Percentiles rank a stretch among this genome's conserved stretches.
Conservation (phyloP, 2,888 invertebrate species). For the Athalia rosae region DNA sequence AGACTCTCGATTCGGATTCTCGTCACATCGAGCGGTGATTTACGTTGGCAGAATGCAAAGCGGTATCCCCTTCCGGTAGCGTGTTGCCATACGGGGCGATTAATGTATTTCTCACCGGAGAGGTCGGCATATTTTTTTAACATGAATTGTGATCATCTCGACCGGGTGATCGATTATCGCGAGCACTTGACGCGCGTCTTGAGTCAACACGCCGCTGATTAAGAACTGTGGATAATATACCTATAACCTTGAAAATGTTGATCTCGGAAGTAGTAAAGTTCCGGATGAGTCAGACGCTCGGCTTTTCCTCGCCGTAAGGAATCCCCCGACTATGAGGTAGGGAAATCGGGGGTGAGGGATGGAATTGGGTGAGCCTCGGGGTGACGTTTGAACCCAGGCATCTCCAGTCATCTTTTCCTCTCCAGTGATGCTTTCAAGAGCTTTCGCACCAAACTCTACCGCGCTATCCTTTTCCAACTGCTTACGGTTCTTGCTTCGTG, state of each 20-base stretch:
- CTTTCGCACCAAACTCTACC: conserved; percentile 16
- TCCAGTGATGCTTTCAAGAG: conserved; percentile 24
- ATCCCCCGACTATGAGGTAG: not conserved
- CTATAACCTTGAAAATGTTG: not conserved
- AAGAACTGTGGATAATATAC: not conserved
- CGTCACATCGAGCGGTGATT: conserved; percentile 30
- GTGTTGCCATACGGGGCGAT: not conserved
- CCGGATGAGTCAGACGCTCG: conserved; percentile 4
- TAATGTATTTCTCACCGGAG: too few species aligned
- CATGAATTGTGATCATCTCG: too few species aligned
- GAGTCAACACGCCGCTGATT: not conserved
- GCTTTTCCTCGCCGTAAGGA: conserved; percentile 14
- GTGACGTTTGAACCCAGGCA: conserved; percentile 36
- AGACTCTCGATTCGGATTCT: conserved; percentile 11
- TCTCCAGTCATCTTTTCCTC: conserved; percentile 29
- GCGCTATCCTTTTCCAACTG: conserved; percentile 15
- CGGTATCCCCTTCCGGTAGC: not conserved
- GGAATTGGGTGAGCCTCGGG: conserved; percentile 28
- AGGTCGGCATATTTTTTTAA: too few species aligned
- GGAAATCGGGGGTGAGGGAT: not conserved
- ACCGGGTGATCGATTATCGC: too few species aligned
- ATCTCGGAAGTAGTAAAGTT: conserved; percentile 30
- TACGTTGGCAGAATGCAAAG: conserved; percentile 17
- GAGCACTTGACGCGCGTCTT: too few species aligned
- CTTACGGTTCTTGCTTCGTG: conserved; percentile 17